Evolutionary conservation across 2,888 invertebrate species (phyloP).

Genomic region (Drymonia ruficornis): DNA sequence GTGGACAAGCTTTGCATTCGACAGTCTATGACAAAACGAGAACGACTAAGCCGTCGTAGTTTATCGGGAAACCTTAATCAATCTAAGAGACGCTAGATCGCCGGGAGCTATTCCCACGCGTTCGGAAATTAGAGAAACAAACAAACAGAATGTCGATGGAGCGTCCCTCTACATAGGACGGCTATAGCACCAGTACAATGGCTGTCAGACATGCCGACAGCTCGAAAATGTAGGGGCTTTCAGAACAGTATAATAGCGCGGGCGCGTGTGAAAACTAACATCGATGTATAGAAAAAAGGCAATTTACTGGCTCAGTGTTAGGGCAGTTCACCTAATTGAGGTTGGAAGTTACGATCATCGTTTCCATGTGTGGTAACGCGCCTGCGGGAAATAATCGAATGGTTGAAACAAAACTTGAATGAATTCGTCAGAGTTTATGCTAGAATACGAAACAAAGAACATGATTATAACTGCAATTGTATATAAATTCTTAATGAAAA

Average conservation of each 20-base stretch:
- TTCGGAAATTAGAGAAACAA: background rate
- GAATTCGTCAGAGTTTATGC: background rate
- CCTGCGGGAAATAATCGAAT: conserved; percentile 23
- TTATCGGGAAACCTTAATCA: too few relatives aligned
- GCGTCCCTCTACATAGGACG: background rate
- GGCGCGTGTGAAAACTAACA: conserved; percentile 41
- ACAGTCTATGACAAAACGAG: too few relatives aligned
- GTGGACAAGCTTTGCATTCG: too few relatives aligned
- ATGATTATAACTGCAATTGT: too few relatives aligned
- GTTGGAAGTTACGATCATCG: conserved; percentile 29
- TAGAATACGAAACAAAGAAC: too few relatives aligned
- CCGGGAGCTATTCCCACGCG: background rate
- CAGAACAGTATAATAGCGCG: conserved; percentile 38
- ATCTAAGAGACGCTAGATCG: background rate
- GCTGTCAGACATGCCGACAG: conserved; percentile 46
- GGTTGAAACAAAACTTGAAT: conserved; percentile 9
- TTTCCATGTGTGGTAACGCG: conserved; percentile 21
- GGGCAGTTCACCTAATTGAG: conserved; percentile 35
- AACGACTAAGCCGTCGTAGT: too few relatives aligned
- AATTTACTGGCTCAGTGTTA: conserved; percentile 32
- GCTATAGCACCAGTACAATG: conserved; percentile 42
- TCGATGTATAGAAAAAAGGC: conserved; percentile 32
- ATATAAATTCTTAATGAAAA: too few relatives aligned
- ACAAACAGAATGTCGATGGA: conserved; percentile 2
- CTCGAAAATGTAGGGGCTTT: conserved; percentile 48